Base-by-base conservation (phyloP, 2,797 vertebrate species). In the Galagoides demidoff region DNA sequence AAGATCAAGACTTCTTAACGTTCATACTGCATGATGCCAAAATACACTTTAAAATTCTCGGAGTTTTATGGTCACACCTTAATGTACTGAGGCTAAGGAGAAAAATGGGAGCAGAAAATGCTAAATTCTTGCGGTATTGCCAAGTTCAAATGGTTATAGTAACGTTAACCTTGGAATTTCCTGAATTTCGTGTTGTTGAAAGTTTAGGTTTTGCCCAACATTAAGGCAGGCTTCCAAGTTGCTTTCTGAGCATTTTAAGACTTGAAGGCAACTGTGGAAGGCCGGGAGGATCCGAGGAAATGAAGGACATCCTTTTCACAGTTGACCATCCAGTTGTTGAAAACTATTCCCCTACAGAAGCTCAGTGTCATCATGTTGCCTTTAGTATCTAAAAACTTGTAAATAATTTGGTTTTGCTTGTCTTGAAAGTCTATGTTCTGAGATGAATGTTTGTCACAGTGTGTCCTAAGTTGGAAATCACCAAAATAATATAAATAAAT, bases 151-250 rank as follows among this genome's bases (percentile, higher is more conserved):
- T 93, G 89, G 85, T 81, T 89, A 95, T 84, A 96, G 85, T 91
- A 92, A 96, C 90, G 82, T 95, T 95, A 92, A 89, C 85, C 64
- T 95, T 70, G 95, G 89, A 92, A 97, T 96, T 97, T 97, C 89
- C 96, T 96, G 95, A 81, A 61, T 84, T 96, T 91, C 68, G 23
- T 64, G 31, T 84, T 94, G 25, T 45, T 93, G 71, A 94, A 96
- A 89, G 86, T 93, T 73, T 92, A 90, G 83, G 55, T 94, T 96
- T 96, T 90, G 76, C 34, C 57, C 76, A 81, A 61, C 34, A 82
- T 88, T 89, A 77, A 92, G 52, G 29, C 34, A 92, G 43, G 0
- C 43, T 88, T 97, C 94, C 34, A 20, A 49, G 92, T 95, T 95
- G 66, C 87, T 92, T 95, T 96, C 19, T 17, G 45, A 81, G 0